These are phyloP conservation scores for Panthera leo DNA, from an alignment of 2,113 vertebrate genomes.

Conservation along the genomic window DNA sequence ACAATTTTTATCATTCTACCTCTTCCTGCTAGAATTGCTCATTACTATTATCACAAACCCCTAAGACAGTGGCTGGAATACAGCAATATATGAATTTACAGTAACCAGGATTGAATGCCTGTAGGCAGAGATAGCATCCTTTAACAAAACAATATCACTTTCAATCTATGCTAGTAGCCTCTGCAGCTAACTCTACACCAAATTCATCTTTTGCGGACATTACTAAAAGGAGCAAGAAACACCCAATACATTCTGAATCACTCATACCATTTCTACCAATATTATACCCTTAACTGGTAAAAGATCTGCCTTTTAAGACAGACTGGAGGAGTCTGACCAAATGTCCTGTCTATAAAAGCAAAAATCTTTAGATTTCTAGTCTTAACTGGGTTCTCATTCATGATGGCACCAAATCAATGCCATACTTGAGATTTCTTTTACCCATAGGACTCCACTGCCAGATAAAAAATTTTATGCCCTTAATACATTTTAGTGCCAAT, in stretches of 20 bases:
- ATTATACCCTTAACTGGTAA: neutral
- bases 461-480: neutral
- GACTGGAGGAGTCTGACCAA: neutral
- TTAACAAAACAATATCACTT: neutral
- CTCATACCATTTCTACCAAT: neutral
- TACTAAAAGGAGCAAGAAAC: conserved; percentile 28
- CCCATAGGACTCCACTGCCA: neutral
- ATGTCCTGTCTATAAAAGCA: neutral
- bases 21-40: neutral
- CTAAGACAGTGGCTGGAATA: neutral
- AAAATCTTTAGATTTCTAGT: neutral
- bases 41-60: conserved; percentile 15
- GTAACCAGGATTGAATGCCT: neutral
- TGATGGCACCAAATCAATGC: neutral
- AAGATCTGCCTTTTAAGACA: neutral
- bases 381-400: neutral
- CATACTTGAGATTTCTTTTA: neutral
- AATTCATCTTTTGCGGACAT: neutral
- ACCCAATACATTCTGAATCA: neutral
- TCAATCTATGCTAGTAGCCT: neutral
- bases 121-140: neutral
- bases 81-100: neutral
- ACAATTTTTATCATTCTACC: neutral
- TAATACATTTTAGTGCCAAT: neutral
- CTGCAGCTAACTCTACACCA: neutral